Base-by-base conservation (phyloP, 2,888 invertebrate species). In the Drosophila greeni region DNA sequence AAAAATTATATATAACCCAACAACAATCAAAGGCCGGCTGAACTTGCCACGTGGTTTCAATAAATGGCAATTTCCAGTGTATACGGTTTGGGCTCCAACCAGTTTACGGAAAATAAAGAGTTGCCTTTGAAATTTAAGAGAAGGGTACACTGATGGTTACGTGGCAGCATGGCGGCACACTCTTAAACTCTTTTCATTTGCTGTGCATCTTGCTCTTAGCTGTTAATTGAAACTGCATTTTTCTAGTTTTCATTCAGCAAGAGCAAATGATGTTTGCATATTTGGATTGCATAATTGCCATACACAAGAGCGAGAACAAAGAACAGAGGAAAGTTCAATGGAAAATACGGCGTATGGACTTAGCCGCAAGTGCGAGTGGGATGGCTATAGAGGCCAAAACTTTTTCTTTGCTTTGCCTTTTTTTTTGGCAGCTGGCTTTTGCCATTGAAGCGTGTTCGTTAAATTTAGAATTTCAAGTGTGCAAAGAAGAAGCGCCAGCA, bases 391-490 rank as follows among this genome's bases (percentile, higher is more conserved):
- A 2, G 55, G 60, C 60, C 60, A 58, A 29, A 31, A 45, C 45
- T 20, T 33, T 16, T 56, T 20, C 39, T 20, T 34, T 45, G 18
- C 45, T 34, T 24, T 47, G n/a, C n/a, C n/a, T 20, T 20, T 20
- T 16, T 34, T 49, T 51, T 64, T 53, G 37, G 62, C 64, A 43
- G 43, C 23, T 39, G 54, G 56, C 39, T 53, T 59, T 59, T 57
- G 69, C 48, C 67, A 69, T 67, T 67, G 67, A 62, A 62, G 61
- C 69, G 52, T 53, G 43, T 61, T 49, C 49, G 48, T 65, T 78
- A 81, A 71, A 66, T 75, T 81, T 83, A 83, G 81, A 78, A 57
- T 67, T 66, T 67, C 43, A 66, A 66, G 67, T 43, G 48, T 59
- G 39, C 37, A 5, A 33, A 53, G 42, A 43, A 45, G 52, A 45